Base-by-base conservation (phyloP, 2,113 vertebrate genomes). In the Mustelus asterias region DNA sequence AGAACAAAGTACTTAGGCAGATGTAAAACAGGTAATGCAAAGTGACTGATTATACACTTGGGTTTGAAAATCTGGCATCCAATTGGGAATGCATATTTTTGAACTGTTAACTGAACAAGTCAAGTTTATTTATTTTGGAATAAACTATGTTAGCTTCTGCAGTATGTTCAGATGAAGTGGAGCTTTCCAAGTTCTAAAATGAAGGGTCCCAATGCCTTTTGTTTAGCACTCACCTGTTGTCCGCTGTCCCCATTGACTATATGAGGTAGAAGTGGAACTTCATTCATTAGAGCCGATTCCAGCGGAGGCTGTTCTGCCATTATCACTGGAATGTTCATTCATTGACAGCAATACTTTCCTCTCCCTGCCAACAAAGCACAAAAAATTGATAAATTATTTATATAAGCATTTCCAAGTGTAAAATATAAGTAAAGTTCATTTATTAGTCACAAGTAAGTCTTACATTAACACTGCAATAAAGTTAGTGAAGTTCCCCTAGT, bases 231-330 rank as follows among this genome's bases (percentile, higher is more conserved):
- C 96, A 98, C 98, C 97, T 97, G 98, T 70, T 98, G 97, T 41
- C 97, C 97, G 97, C 97, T 97, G 96, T 98, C 97, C 96, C 97
- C 97, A 69, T 97, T 98, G 70, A 98, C 97, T 97, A 98, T 96
- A 92, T 98, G 98, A 97, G 97, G 97, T 97, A 98, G 96, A 85
- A 98, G 97, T 96, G 98, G 97, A 96, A 98, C 97, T 97, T 98
- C 98, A 94, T 97, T 97, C 96, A 98, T 44, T 83, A 98, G 96
- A 11, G 97, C 96, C 0, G 97, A 96, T 97, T 98, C 98, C 96
- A 98, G 83, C 24, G 97, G 97, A 41, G 97, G 97, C 97, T 98
- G 97, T 96, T 98, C 98, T 96, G 97, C 97, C 98, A 98, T 98
- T 97, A 98, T 98, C 96, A 97, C 97, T 96, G 97, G 96, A 97